Evolutionary conservation across 1,140 invertebrate genomes (phyloP).

Genomic region (Pseudobourletiella spinata): DNA sequence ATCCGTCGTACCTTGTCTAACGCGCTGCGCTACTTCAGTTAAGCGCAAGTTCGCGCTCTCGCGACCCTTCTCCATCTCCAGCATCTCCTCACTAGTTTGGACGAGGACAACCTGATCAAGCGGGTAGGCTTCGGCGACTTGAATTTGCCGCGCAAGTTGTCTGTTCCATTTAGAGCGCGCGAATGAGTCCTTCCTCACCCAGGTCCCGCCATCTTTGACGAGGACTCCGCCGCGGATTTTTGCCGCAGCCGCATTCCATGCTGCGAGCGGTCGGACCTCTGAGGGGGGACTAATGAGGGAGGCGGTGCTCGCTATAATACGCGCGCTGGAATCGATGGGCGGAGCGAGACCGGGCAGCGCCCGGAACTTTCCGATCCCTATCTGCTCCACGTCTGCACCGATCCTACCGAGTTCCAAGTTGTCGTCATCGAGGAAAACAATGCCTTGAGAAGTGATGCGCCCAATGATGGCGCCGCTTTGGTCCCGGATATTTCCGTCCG

Average conservation of each 20-base stretch:
- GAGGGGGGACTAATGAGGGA: no score
- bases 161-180: background rate
- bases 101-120: background rate
- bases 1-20: no score
- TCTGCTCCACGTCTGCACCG: background rate
- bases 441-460: background rate
- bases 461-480: background rate
- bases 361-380: background rate
- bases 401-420: background rate
- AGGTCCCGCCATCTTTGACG: background rate
- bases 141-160: background rate
- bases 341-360: background rate
- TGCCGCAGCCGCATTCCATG: background rate
- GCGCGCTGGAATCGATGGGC: no score
- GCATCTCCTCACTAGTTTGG: no score
- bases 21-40: no score
- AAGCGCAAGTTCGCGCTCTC: no score
- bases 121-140: background rate
- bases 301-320: no score
- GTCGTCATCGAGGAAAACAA: background rate
- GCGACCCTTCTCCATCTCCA: no score
- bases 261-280: background rate
- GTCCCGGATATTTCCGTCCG: background rate
- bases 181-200: background rate
- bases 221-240: background rate